Conservation (phyloP, 2,113 vertebrate species). For the Corythaeola cristata region DNA sequence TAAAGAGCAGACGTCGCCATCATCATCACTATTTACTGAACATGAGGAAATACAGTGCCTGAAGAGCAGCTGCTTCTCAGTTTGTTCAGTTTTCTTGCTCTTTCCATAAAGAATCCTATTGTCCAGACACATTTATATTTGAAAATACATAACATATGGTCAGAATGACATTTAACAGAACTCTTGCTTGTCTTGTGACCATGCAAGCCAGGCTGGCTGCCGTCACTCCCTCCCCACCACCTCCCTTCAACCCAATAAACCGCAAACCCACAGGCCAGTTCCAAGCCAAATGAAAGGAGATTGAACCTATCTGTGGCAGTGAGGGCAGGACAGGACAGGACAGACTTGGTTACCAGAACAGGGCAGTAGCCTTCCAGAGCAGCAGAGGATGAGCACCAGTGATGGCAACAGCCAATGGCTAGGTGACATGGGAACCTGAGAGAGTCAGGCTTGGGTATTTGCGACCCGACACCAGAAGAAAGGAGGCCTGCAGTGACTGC, state of each 20-base stretch:
- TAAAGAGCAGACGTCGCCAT: background rate
- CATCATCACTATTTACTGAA: background rate
- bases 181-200: background rate
- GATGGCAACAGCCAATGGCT: background rate
- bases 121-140: background rate
- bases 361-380: background rate
- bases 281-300: background rate
- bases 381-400: background rate
- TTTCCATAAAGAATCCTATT: background rate
- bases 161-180: background rate
- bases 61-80: background rate
- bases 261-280: background rate
- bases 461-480: background rate
- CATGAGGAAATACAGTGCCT: background rate
- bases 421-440: background rate
- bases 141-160: background rate
- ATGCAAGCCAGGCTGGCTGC: background rate
- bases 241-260: background rate
- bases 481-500: rapidly evolving
- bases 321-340: background rate
- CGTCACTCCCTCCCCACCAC: background rate
- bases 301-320: background rate
- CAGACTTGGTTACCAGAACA: background rate
- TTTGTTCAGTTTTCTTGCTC: background rate
- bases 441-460: background rate